Percentiles rank a stretch among this genome's conserved stretches.
These are phyloP conservation scores for Zosterops borbonicus DNA, from an alignment of 2,113 vertebrate genomes.

Conservation along the genomic window DNA sequence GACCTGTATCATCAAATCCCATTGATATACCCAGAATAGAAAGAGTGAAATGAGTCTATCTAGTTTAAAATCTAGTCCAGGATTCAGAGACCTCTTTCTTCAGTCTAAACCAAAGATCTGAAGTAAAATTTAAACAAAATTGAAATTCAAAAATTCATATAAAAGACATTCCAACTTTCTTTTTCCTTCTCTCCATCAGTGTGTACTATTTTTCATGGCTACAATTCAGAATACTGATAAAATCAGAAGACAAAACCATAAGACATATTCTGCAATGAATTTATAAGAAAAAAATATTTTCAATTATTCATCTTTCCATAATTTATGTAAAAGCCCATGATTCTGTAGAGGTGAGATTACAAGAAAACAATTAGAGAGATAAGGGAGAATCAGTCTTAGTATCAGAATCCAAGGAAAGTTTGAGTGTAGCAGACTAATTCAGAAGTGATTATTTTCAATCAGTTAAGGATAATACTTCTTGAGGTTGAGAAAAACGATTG, in stretches of 20 bases:
- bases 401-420: background rate
- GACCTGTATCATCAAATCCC: background rate
- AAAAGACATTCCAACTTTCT: background rate
- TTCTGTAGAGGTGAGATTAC: background rate
- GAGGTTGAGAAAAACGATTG: background rate
- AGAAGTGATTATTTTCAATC: background rate
- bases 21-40: background rate
- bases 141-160: background rate
- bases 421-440: background rate
- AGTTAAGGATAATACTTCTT: background rate
- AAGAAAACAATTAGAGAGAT: background rate
- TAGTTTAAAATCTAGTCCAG: background rate
- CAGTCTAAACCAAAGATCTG: background rate
- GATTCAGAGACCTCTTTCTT: background rate
- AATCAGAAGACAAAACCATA: background rate
- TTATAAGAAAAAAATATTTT: background rate
- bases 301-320: fast-evolving
- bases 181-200: background rate
- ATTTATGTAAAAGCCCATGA: background rate
- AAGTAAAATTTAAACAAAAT: background rate
- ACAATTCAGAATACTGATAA: background rate
- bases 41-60: background rate
- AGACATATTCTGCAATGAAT: background rate
- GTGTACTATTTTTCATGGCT: background rate
- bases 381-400: background rate